Evolutionary conservation across 2,888 invertebrate species (phyloP).

Genomic region (Syrista parreyssii): DNA sequence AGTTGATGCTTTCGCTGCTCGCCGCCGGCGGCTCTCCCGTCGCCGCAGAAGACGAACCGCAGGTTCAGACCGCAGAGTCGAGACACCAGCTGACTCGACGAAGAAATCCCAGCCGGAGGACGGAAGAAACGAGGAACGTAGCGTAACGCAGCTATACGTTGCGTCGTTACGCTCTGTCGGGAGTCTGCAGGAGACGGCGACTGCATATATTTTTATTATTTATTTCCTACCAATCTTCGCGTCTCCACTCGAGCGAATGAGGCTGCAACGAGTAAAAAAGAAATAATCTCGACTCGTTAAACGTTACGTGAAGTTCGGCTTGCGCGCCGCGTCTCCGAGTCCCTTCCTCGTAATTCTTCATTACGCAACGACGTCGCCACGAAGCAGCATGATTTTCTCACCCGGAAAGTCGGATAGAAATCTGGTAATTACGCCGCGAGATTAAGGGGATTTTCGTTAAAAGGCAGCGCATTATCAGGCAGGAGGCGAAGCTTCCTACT

Average conservation of each 20-base stretch:
- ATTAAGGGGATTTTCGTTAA: not conserved
- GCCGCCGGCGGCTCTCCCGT: slow-evolving; percentile 9
- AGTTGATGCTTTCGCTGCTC: slow-evolving; percentile 18
- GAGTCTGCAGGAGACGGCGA: not conserved
- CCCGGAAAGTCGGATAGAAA: not conserved
- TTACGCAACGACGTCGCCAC: not conserved
- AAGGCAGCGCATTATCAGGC: not conserved
- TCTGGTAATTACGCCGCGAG: not conserved
- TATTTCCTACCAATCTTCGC: not conserved
- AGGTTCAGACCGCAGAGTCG: slow-evolving; percentile 16
- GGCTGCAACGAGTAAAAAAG: not conserved
- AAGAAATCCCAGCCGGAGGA: slow-evolving; percentile 12
- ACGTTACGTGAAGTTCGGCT: not conserved
- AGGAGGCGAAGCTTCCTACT: not conserved
- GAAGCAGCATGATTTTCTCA: not conserved
- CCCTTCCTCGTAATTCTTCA: not conserved
- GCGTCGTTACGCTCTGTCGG: slow-evolving; percentile 18
- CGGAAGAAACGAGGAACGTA: not conserved
- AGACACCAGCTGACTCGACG: slow-evolving; percentile 12
- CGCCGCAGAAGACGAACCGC: slow-evolving; percentile 9
- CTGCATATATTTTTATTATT: not conserved
- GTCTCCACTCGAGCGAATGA: not conserved
- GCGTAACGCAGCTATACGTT: not conserved
- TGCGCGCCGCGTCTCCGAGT: not conserved
- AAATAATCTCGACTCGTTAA: not conserved